Conservation (phyloP, 2,888 invertebrate genomes). For the Incurvaria masculella region DNA sequence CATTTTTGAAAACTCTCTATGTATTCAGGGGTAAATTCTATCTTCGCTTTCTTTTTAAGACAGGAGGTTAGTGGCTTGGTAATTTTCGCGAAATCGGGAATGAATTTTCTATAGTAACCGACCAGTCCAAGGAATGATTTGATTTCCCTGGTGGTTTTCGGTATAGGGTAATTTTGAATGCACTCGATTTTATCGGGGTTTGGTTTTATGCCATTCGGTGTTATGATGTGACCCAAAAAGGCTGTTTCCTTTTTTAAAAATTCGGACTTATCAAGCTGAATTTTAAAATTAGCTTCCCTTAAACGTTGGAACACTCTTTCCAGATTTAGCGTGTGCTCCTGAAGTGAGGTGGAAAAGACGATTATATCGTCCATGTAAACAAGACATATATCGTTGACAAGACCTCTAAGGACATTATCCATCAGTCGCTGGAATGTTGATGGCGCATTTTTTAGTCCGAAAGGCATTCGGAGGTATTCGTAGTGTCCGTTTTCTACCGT, state of each 20-base stretch:
- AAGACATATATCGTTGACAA: too few species aligned
- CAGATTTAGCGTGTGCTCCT: slow-evolving; percentile 15
- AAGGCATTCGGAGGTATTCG: too few species aligned
- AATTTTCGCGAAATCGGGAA: slow-evolving; percentile 19
- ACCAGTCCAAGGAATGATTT: slow-evolving; percentile 22
- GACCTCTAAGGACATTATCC: too few species aligned
- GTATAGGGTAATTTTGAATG: slow-evolving; percentile 10
- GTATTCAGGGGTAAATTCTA: slow-evolving; percentile 9
- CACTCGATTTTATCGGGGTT: slow-evolving; percentile 11
- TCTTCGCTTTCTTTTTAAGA: slow-evolving; percentile 15
- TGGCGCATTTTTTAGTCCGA: too few species aligned
- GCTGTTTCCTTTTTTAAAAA: slow-evolving; percentile 16
- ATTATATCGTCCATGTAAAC: too few species aligned
- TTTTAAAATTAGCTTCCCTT: slow-evolving; percentile 15
- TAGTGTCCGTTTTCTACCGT: too few species aligned
- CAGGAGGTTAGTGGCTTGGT: slow-evolving; percentile 20
- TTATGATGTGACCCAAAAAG: slow-evolving; percentile 18
- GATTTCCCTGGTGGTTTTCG: slow-evolving; percentile 11
- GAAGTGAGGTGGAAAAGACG: slow-evolving; percentile 13
- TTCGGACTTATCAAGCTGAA: slow-evolving; percentile 17
- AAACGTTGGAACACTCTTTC: slow-evolving; percentile 14
- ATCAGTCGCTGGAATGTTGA: too few species aligned
- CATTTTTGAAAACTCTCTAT: slow-evolving; percentile 14
- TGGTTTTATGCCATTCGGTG: slow-evolving; percentile 10
- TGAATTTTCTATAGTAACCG: slow-evolving; percentile 25